Evolutionary conservation across 2,888 invertebrate species (phyloP).

Genomic region (Sphaerophoria rueppellii): DNA sequence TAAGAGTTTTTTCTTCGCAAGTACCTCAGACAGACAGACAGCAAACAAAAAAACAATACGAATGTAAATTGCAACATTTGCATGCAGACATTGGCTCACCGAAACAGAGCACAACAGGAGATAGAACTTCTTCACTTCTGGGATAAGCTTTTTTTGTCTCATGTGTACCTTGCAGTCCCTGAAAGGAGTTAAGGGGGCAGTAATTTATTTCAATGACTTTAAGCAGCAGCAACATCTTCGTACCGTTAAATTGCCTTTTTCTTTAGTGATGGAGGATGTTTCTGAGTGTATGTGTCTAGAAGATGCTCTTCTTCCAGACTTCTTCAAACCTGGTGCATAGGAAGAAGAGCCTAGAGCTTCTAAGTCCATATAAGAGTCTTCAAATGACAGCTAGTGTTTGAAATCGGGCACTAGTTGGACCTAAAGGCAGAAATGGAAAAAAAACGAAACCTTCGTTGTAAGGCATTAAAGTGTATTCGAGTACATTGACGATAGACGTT

Average conservation of each 20-base stretch:
- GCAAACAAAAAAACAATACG: background rate
- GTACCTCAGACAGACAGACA: constrained; percentile 43
- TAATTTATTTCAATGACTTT: constrained; percentile 67
- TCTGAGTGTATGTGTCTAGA: background rate
- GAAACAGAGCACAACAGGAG: constrained; percentile 27
- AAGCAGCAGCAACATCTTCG: constrained; percentile 30
- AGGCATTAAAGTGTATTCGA: constrained; percentile 10
- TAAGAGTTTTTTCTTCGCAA: constrained; percentile 29
- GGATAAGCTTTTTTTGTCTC: constrained; percentile 14
- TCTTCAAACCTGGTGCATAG: constrained; percentile 14
- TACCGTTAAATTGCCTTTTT: constrained; percentile 69
- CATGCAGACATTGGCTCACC: constrained; percentile 39
- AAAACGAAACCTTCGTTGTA: constrained; percentile 12
- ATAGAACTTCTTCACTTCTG: constrained; percentile 22
- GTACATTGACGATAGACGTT: constrained; percentile 43
- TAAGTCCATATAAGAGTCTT: constrained; percentile 58
- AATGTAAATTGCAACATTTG: constrained; percentile 58
- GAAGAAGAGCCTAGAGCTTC: constrained; percentile 40
- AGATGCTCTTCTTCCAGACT: constrained; percentile 22
- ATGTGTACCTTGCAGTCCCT: background rate
- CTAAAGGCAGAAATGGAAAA: background rate
- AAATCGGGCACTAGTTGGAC: constrained; percentile 49
- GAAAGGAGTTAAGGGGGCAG: constrained; percentile 38
- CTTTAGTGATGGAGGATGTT: constrained; percentile 44
- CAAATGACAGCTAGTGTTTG: constrained; percentile 53